A percentile compares a stretch with the other conserved stretches of the same genome.
These are phyloP conservation scores for Ethmia dodecea DNA, from an alignment of 2,888 invertebrate genomes.

Conservation along the genomic window DNA sequence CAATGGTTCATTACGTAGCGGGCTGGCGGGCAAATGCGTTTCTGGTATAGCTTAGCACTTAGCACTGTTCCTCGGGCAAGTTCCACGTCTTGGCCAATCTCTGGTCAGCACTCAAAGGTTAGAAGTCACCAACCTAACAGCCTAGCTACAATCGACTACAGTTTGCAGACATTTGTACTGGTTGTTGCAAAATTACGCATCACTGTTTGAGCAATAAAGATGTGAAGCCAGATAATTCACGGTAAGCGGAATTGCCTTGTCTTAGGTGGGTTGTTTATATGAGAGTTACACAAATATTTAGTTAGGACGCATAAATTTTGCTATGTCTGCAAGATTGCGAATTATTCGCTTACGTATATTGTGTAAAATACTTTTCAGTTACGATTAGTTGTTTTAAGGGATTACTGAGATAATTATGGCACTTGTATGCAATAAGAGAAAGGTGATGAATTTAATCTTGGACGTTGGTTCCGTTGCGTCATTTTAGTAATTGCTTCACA, in stretches of 20 bases:
- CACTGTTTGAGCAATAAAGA: conserved; percentile 9
- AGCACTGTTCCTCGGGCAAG: conserved; percentile 14
- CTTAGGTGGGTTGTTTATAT: conserved; percentile 1
- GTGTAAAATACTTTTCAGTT: no score
- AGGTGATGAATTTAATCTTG: no score
- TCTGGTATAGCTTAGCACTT: conserved; percentile 17
- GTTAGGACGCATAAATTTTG: no score
- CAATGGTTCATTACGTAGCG: conserved; percentile 13
- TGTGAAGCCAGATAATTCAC: conserved; percentile 4
- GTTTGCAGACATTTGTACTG: conserved; percentile 20
- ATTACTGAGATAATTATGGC: no score
- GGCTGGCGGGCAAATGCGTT: conserved; percentile 14
- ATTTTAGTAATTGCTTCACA: no score
- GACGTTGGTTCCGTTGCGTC: no score
- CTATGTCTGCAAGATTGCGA: no score
- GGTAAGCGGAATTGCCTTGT: conserved; percentile 15
- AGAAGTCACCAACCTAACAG: conserved; percentile 24
- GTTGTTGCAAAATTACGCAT: conserved; percentile 10
- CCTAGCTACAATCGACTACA: conserved; percentile 18
- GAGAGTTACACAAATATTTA: no score
- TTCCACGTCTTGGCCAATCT: conserved; percentile 30
- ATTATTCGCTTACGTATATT: no score
- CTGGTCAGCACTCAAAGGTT: conserved; percentile 38
- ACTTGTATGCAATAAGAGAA: no score
- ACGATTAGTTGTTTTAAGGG: no score